These are phyloP conservation scores for Mesorhabditis spiculigera DNA, from an alignment of 2,888 invertebrate genomes.

Conservation along the genomic window DNA sequence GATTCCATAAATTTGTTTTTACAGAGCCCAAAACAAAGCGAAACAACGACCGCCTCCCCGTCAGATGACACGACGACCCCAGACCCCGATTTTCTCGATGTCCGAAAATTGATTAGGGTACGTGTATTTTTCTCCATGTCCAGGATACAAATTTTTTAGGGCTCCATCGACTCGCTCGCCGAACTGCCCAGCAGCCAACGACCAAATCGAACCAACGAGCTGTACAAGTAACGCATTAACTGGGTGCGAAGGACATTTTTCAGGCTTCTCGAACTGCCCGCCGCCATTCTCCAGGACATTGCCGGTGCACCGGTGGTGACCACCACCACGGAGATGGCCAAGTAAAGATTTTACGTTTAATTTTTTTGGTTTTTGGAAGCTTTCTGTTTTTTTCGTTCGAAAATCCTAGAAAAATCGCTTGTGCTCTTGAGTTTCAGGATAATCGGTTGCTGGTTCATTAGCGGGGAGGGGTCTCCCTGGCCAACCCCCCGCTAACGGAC, in stretches of 20 bases:
- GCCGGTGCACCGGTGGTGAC: background rate
- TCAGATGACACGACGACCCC: no score
- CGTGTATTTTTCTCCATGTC: background rate
- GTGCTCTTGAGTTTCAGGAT: no score
- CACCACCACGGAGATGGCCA: background rate
- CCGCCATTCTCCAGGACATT: background rate
- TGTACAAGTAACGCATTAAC: background rate
- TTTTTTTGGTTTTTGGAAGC: no score
- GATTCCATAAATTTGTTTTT: no score
- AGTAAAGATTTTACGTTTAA: no score
- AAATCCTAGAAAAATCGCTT: no score
- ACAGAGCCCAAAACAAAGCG: no score
- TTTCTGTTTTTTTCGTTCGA: no score
- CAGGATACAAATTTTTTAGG: background rate
- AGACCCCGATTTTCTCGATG: background rate
- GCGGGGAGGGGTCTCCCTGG: no score
- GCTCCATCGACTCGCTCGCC: background rate
- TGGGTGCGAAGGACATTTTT: background rate
- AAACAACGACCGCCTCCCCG: no score
- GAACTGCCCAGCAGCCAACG: background rate
- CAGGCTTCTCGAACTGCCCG: background rate
- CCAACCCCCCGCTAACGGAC: no score
- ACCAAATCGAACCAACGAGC: background rate
- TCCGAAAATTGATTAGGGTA: background rate
- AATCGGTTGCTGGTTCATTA: no score